These are phyloP conservation scores for Stigmatopora nigra DNA, from an alignment of 2,113 vertebrate genomes.

Conservation along the genomic window DNA sequence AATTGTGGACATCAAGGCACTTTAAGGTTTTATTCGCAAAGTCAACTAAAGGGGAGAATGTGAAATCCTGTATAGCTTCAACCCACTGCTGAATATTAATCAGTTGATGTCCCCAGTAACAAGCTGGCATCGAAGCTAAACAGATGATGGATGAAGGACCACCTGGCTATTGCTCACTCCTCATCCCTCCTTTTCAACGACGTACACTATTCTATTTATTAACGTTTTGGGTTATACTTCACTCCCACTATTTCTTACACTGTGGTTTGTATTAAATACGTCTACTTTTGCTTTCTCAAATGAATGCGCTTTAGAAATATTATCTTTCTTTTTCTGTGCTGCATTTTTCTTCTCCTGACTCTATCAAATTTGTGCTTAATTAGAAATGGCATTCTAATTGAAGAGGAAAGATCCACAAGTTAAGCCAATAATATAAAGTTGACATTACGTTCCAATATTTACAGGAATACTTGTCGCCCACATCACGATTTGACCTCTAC, in stretches of 20 bases:
- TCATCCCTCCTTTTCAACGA: conserved; percentile 27
- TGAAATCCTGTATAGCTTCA: conserved; percentile 33
- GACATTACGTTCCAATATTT: not conserved
- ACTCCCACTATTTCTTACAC: conserved; percentile 5
- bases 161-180: conserved; percentile 44
- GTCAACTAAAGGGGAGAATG: conserved; percentile 9
- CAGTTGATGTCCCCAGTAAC: conserved; percentile 60
- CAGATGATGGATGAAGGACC: conserved; percentile 63
- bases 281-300: conserved; percentile 8
- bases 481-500: not conserved
- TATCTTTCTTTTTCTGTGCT: not conserved
- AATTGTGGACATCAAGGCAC: not conserved
- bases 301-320: conserved; percentile 2
- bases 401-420: not conserved
- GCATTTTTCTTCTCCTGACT: not conserved
- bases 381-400: conserved; percentile 1
- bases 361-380: not conserved
- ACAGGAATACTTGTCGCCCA: not conserved
- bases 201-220: conserved; percentile 43
- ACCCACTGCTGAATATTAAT: conserved; percentile 63
- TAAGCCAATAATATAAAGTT: not conserved
- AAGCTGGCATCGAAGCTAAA: conserved; percentile 56
- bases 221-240: conserved; percentile 12
- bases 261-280: not conserved
- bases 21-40: conserved; percentile 40